These are phyloP conservation scores for Astur gentilis DNA, from an alignment of 2,113 vertebrate species.

Conservation along the genomic window DNA sequence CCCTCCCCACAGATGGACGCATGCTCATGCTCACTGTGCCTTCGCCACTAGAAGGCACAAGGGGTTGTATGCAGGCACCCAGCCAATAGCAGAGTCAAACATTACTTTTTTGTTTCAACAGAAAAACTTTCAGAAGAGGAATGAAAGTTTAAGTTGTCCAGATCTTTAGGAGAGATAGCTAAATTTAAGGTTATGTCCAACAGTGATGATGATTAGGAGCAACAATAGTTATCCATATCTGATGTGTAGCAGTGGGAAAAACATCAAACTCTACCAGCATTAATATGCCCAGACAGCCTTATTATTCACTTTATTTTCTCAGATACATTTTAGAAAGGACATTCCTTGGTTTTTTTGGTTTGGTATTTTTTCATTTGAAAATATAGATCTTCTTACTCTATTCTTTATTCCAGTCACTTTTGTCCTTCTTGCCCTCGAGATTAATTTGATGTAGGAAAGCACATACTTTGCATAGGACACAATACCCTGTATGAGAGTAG, in stretches of 20 bases:
- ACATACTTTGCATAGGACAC: neutral
- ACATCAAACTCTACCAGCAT: neutral
- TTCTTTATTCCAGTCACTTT: neutral
- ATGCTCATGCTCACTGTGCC: rapidly evolving
- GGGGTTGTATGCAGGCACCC: neutral
- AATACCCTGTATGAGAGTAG: neutral
- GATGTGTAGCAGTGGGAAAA: neutral
- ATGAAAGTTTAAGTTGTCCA: neutral
- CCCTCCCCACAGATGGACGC: rapidly evolving
- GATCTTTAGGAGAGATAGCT: neutral
- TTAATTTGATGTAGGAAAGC: neutral
- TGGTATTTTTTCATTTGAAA: neutral
- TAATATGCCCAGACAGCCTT: neutral
- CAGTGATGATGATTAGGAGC: neutral
- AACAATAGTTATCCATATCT: neutral
- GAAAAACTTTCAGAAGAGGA: neutral
- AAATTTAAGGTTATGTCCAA: neutral
- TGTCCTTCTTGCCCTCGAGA: neutral
- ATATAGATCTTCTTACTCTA: neutral
- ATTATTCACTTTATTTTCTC: neutral
- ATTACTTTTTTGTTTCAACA: neutral
- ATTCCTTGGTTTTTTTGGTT: too few relatives aligned
- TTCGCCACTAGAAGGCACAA: neutral
- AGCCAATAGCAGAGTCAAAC: neutral
- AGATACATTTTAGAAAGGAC: neutral